These are phyloP conservation scores for Agriotes lineatus DNA, from an alignment of 2,888 invertebrate genomes.

Conservation along the genomic window DNA sequence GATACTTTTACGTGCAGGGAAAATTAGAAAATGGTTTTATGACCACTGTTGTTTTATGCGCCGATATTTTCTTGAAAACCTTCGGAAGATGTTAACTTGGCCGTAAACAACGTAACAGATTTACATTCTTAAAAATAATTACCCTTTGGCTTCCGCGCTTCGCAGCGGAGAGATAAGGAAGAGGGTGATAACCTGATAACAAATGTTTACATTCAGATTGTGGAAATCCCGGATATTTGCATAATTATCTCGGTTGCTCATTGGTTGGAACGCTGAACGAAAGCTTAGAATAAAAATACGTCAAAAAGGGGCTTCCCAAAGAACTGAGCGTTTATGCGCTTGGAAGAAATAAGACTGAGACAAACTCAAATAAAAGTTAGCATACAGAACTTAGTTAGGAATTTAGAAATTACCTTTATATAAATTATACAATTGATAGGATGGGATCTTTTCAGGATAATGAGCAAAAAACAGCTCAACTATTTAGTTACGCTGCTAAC, in stretches of 20 bases:
- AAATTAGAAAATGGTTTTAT: constrained; percentile 46
- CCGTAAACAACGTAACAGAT: constrained; percentile 39
- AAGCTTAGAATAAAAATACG: neutral
- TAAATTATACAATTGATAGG: too few species aligned
- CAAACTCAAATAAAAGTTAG: too few species aligned
- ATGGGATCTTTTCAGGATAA: too few species aligned
- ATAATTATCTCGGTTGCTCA: constrained; percentile 26
- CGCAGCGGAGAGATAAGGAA: constrained; percentile 11
- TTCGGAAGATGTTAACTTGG: constrained; percentile 34
- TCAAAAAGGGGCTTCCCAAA: neutral
- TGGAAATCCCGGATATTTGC: constrained; percentile 18
- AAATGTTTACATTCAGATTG: constrained; percentile 25
- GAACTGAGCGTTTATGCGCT: too few species aligned
- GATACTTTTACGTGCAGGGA: constrained; percentile 40
- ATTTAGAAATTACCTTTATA: too few species aligned
- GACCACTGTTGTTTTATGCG: constrained; percentile 36
- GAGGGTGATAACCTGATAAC: constrained; percentile 26
- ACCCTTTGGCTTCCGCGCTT: constrained; percentile 10
- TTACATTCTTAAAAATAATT: constrained; percentile 37
- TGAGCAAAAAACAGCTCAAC: too few species aligned
- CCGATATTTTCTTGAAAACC: constrained; percentile 27
- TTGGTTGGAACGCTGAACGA: neutral
- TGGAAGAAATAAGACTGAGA: too few species aligned
- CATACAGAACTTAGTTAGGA: too few species aligned
- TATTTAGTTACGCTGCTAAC: too few species aligned